Base-by-base conservation (phyloP, 2,888 invertebrate species). In the Heliconius erato region DNA sequence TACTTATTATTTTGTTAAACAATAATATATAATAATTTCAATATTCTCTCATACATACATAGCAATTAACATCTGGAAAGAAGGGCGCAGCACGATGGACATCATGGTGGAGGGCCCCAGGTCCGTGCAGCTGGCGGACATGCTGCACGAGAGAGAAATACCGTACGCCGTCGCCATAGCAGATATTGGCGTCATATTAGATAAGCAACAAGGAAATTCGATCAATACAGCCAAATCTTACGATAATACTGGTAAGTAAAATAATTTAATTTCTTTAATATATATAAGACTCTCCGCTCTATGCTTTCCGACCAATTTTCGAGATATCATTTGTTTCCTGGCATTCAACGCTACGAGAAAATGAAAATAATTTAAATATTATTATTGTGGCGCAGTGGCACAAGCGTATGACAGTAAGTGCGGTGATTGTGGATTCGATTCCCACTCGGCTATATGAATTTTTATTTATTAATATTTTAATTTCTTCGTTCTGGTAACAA, bases 31-130 rank as follows among this genome's bases (percentile, higher is more conserved):
- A 40, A 40, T 40, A 9, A 40, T 40, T 40, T 40, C 5, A 0
- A 9, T 35, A 35, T 9, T 9, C 9, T 23, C 3, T 54, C 19
- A 54, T 9, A 54, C 7, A 23, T 23, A 54, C 32, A n/a, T 82
- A 92, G 94, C 92, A 7, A 89, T 94, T 77, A 93, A 91, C 80
- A 95, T 95, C 83, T 95, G 95, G 95, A 94, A 92, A 79, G 95
- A 95, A 84, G 93, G 93, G 81, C 89, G 87, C 54, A 95, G 92
- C 83, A 91, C 91, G 0, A 95, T 95, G 95, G 95, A 95, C 32
- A 91, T 95, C 7, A 92, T 95, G 92, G 94, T 95, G 16, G 92
- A 93, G 78, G 92, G 92, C 0, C 86, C 89, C 0, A 87, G 90
- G 19, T 86, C 91, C 0, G 86, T 89, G 0, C 93, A 93, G 80